A percentile compares a stretch with the other conserved stretches of the same genome.
Conservation (phyloP, 2,888 invertebrate genomes). For the Nymphalis c-album region DNA sequence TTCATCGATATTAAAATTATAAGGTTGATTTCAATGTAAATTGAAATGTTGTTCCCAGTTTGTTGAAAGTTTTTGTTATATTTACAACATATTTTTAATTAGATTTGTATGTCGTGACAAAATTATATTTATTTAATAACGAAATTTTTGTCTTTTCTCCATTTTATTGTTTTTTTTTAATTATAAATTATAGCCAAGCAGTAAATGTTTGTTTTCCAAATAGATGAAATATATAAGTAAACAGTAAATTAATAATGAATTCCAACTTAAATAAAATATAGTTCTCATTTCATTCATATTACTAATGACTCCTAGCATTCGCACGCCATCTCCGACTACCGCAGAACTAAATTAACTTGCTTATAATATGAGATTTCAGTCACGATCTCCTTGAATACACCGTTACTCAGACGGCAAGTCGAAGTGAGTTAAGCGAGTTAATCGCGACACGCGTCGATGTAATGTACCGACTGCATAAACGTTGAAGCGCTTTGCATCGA, state of each 20-base stretch:
- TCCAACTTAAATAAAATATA: not conserved
- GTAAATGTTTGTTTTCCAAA: too few species aligned
- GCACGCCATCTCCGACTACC: slow-evolving; percentile 33
- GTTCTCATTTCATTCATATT: slow-evolving; percentile 3
- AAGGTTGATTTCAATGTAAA: too few species aligned
- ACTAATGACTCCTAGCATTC: slow-evolving; percentile 22
- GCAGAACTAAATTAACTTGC: slow-evolving; percentile 54
- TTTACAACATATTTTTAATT: too few species aligned
- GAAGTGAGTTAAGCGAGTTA: slow-evolving; percentile 60
- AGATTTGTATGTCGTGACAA: too few species aligned
- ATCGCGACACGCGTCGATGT: slow-evolving; percentile 63
- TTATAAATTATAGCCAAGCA: too few species aligned
- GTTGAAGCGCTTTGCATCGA: slow-evolving; percentile 35
- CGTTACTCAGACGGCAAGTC: slow-evolving; percentile 50
- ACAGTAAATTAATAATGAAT: not conserved
- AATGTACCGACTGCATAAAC: slow-evolving; percentile 47
- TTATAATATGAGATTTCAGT: slow-evolving; percentile 66
- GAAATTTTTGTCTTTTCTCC: too few species aligned
- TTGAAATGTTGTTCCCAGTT: too few species aligned
- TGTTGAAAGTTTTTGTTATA: too few species aligned
- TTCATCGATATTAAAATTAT: too few species aligned
- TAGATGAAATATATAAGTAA: too few species aligned
- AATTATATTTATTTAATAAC: too few species aligned
- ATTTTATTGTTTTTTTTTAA: too few species aligned
- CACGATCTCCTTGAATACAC: slow-evolving; percentile 60